These are phyloP conservation scores for Dinoponera quadriceps DNA, from an alignment of 1,140 invertebrate genomes.

Conservation along the genomic window DNA sequence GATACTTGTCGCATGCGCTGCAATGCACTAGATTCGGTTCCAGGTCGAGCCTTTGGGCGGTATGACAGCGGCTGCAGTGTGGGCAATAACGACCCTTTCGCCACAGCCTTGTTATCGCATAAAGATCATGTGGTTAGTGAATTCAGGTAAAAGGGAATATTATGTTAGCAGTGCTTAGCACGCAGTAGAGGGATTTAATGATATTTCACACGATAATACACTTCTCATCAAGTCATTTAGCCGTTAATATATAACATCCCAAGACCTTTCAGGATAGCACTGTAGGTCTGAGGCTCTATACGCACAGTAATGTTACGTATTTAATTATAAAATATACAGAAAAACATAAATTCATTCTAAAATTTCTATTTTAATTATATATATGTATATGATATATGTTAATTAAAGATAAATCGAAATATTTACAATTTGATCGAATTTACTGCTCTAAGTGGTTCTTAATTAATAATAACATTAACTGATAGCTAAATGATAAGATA, in stretches of 20 bases:
- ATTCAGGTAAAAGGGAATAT: constrained; percentile 61
- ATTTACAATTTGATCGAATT: too few relatives aligned
- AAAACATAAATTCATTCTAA: too few relatives aligned
- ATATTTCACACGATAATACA: constrained; percentile 6
- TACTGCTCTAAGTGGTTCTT: too few relatives aligned
- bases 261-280: too few relatives aligned
- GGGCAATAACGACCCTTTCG: constrained; percentile 87
- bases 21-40: constrained; percentile 86
- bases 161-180: constrained; percentile 42
- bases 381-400: too few relatives aligned
- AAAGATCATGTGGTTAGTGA: constrained; percentile 84
- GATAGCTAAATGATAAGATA: too few relatives aligned
- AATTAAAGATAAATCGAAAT: too few relatives aligned
- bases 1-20: constrained; percentile 86
- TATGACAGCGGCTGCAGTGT: constrained; percentile 86
- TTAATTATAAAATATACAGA: too few relatives aligned
- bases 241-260: not conserved
- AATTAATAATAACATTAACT: too few relatives aligned
- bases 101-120: constrained; percentile 85
- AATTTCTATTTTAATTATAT: too few relatives aligned
- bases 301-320: too few relatives aligned
- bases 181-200: constrained; percentile 4
- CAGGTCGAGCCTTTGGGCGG: constrained; percentile 84
- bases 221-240: not conserved
- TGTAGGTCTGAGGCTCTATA: too few relatives aligned